These are phyloP conservation scores for Sinohyriopsis cumingii DNA, from an alignment of 2,888 invertebrate genomes.

Conservation along the genomic window DNA sequence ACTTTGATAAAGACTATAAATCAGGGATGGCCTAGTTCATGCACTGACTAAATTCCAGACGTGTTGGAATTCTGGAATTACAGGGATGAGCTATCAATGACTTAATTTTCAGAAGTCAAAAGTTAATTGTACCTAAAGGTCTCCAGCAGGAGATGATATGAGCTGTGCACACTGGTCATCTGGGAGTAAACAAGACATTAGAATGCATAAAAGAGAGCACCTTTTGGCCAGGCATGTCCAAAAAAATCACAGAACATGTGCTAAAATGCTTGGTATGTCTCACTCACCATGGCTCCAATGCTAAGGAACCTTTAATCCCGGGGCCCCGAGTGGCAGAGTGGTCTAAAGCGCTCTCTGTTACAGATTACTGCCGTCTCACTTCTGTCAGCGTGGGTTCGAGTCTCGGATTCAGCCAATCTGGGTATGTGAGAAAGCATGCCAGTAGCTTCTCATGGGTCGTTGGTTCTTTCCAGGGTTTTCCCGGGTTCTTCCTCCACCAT, in stretches of 20 bases:
- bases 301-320: slow-evolving; percentile 19
- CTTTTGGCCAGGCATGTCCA: slow-evolving; percentile 35
- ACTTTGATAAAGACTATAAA: slow-evolving; percentile 6
- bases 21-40: slow-evolving; percentile 15
- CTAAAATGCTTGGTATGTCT: slow-evolving; percentile 26
- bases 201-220: slow-evolving; percentile 14
- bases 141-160: too few relatives aligned
- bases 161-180: slow-evolving; percentile 11
- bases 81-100: background rate
- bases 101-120: too few relatives aligned
- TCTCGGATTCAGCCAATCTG: too few relatives aligned
- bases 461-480: too few relatives aligned
- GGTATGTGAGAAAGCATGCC: too few relatives aligned
- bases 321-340: too few relatives aligned
- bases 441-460: too few relatives aligned
- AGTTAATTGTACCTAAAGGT: too few relatives aligned
- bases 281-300: slow-evolving; percentile 14
- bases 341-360: too few relatives aligned
- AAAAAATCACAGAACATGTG: slow-evolving; percentile 28
- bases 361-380: too few relatives aligned
- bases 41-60: background rate
- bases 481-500: too few relatives aligned
- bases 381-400: too few relatives aligned
- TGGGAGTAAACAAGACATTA: slow-evolving; percentile 14
- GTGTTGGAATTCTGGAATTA: background rate